A percentile compares a stretch with the other conserved stretches of the same genome.
phyloP scores from a whole-genome alignment of 2,797 vertebrate genomes.

The Lates japonicus region DNA sequence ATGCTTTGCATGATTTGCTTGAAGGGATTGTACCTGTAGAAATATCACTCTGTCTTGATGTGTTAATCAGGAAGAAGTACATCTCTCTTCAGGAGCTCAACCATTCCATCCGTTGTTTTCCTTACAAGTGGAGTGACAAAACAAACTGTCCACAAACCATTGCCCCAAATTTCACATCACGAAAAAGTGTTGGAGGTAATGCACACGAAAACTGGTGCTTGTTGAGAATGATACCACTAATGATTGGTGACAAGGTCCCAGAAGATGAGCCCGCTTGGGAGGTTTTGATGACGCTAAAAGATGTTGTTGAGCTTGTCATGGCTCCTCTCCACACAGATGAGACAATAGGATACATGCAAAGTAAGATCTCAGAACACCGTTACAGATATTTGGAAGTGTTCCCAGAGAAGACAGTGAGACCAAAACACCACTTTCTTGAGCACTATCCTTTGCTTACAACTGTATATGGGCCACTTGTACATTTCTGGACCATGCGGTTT shows the following conservation, averaged over 20 bases:
- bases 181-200: slow-evolving; percentile 19
- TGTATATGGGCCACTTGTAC: slow-evolving; percentile 1
- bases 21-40: slow-evolving; percentile 25
- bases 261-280: slow-evolving; percentile 16
- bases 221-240: not conserved
- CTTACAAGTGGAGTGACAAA: slow-evolving; percentile 38
- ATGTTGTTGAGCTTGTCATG: slow-evolving; percentile 45
- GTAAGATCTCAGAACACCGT: slow-evolving; percentile 32
- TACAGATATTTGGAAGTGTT: slow-evolving; percentile 15
- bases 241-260: slow-evolving; percentile 33
- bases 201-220: slow-evolving; percentile 31
- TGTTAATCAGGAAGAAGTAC: slow-evolving; percentile 32
- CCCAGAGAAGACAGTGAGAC: slow-evolving; percentile 14
- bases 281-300: slow-evolving; percentile 47
- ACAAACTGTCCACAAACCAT: slow-evolving; percentile 30
- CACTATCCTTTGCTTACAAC: slow-evolving; percentile 35
- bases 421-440: slow-evolving; percentile 23
- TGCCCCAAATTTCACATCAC: slow-evolving; percentile 8
- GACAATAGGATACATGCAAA: slow-evolving; percentile 24
- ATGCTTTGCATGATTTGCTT: slow-evolving; percentile 38
- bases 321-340: slow-evolving; percentile 25
- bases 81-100: slow-evolving; percentile 33
- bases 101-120: slow-evolving; percentile 16
- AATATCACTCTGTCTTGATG: slow-evolving; percentile 13
- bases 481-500: slow-evolving; percentile 29